Conservation (phyloP, 2,797 vertebrate genomes). For the Propithecus deckenii region DNA sequence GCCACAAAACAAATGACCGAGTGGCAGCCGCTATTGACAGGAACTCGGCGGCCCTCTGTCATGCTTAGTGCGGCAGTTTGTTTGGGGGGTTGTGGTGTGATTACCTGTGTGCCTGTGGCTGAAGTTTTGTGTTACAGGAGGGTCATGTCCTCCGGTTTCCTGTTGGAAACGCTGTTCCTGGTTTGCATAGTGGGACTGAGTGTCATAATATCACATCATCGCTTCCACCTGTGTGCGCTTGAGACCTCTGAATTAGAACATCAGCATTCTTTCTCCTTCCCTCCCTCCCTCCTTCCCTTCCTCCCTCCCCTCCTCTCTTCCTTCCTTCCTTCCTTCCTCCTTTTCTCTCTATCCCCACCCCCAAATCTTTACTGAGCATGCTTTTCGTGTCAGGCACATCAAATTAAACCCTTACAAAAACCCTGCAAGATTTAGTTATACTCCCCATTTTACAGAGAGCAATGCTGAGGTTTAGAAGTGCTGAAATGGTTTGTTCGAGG, state of each 20-base stretch:
- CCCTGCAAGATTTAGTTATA: background rate
- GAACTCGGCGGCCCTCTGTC: background rate
- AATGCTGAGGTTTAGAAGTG: background rate
- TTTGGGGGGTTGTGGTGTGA: background rate
- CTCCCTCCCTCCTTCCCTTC: too few relatives aligned
- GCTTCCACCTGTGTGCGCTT: too few relatives aligned
- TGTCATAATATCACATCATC: accelerated
- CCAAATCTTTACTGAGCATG: background rate
- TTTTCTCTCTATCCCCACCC: too few relatives aligned
- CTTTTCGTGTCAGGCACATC: background rate
- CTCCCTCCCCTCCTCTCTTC: too few relatives aligned
- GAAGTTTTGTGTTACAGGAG: background rate
- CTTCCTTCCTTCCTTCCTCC: too few relatives aligned
- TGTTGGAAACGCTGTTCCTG: background rate
- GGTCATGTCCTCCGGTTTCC: background rate
- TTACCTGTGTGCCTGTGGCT: background rate
- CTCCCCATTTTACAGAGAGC: background rate
- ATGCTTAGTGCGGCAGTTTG: background rate
- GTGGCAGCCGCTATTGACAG: background rate
- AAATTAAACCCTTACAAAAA: background rate
- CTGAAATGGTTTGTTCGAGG: background rate
- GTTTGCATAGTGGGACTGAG: background rate
- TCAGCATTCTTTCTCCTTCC: accelerated
- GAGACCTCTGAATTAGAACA: background rate
- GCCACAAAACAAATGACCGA: background rate